Evolutionary conservation across 1,140 invertebrate genomes (phyloP).

Genomic region (Drosophila willistoni): DNA sequence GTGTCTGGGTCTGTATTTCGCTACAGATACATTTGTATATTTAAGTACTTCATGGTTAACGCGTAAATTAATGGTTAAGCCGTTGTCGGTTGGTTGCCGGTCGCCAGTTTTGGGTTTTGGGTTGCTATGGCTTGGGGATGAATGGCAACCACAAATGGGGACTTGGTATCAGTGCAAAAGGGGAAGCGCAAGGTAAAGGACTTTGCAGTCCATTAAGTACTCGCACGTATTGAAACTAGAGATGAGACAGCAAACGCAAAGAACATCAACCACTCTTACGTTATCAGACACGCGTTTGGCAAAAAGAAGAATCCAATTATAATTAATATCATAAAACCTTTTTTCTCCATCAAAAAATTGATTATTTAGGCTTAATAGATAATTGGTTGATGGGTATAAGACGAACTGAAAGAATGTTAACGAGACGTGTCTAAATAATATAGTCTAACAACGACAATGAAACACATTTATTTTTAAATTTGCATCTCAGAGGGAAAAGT

Average conservation of each 20-base stretch:
- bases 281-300: not conserved
- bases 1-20: slow-evolving; percentile 7
- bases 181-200: not conserved
- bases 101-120: slow-evolving; percentile 30
- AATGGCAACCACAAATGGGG: slow-evolving; percentile 31
- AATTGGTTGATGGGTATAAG: not conserved
- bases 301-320: not conserved
- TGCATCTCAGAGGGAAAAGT: too few species aligned
- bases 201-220: slow-evolving; percentile 32
- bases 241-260: not conserved
- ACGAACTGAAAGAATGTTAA: not conserved
- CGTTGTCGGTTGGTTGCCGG: slow-evolving; percentile 38
- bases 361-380: not conserved
- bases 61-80: slow-evolving; percentile 78
- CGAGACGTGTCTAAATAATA: too few species aligned
- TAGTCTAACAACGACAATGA: too few species aligned
- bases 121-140: slow-evolving; percentile 28
- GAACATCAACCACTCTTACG: not conserved
- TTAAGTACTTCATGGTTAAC: slow-evolving; percentile 77
- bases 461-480: too few species aligned
- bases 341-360: not conserved
- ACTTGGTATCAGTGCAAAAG: not conserved
- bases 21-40: slow-evolving; percentile 71
- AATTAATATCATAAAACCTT: not conserved
- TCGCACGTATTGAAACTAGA: slow-evolving; percentile 3